Percentiles rank a stretch among this genome's conserved stretches.
These are phyloP conservation scores for Leptinotarsa defecta DNA, from an alignment of 1,140 invertebrate genomes.

Conservation along the genomic window DNA sequence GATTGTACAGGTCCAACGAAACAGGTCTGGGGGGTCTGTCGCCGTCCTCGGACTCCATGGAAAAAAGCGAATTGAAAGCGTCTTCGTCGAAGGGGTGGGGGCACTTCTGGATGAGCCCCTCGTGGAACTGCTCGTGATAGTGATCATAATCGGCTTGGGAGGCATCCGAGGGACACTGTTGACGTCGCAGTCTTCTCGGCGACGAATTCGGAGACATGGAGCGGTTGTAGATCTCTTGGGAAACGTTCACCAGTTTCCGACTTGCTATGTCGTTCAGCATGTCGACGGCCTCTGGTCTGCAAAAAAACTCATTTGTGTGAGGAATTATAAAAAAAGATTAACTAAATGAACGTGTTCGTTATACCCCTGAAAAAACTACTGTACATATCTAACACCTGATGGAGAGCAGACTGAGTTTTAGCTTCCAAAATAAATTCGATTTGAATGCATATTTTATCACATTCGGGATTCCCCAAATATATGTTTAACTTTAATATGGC, in stretches of 20 bases:
- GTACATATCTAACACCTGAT: too few species aligned
- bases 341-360: too few species aligned
- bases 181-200: slow-evolving; percentile 60
- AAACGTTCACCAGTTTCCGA: slow-evolving; percentile 69
- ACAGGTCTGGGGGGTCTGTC: slow-evolving; percentile 56
- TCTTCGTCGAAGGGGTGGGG: slow-evolving; percentile 49
- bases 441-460: too few species aligned
- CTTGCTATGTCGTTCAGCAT: slow-evolving; percentile 81
- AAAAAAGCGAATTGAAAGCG: slow-evolving; percentile 51
- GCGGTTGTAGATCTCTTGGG: slow-evolving; percentile 61
- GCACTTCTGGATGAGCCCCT: slow-evolving; percentile 51
- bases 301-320: slow-evolving; percentile 28
- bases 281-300: slow-evolving; percentile 79
- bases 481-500: too few species aligned
- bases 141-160: slow-evolving; percentile 43
- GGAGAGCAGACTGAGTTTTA: too few species aligned
- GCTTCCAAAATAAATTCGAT: too few species aligned
- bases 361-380: too few species aligned
- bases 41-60: slow-evolving; percentile 49
- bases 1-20: slow-evolving; percentile 60
- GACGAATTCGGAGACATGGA: slow-evolving; percentile 66
- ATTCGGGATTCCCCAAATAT: too few species aligned
- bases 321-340: background rate
- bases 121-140: slow-evolving; percentile 53
- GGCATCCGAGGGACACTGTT: slow-evolving; percentile 55